phyloP scores from a whole-genome alignment of 2,113 vertebrate genomes.

The Gila orcuttii region DNA sequence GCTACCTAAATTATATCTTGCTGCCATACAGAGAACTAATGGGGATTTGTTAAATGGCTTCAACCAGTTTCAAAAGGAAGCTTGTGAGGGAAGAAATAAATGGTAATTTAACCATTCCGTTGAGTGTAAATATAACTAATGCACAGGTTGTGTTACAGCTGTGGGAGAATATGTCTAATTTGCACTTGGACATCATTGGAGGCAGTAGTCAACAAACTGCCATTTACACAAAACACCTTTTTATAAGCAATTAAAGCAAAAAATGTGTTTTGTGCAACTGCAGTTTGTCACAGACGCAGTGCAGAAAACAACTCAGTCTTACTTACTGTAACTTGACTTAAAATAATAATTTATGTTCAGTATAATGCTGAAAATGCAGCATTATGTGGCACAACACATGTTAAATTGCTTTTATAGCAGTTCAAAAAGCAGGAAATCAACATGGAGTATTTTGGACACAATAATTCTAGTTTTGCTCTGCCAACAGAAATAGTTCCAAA shows the following conservation, averaged over 20 bases:
- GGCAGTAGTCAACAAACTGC: not conserved
- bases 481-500: too few relatives aligned
- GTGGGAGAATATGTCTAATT: not conserved
- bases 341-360: not conserved
- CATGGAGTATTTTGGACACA: not conserved
- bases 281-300: not conserved
- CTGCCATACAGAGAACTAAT: constrained; percentile 66
- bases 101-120: constrained; percentile 50
- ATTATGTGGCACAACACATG: too few relatives aligned
- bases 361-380: not conserved
- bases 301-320: not conserved
- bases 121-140: constrained; percentile 39
- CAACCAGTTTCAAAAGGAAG: constrained; percentile 63
- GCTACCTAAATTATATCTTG: constrained; percentile 68
- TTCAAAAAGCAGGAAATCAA: not conserved
- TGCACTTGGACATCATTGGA: not conserved
- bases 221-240: not conserved
- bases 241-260: too few relatives aligned
- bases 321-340: not conserved
- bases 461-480: too few relatives aligned
- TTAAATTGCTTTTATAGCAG: not conserved
- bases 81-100: constrained; percentile 63
- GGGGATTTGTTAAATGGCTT: constrained; percentile 72
- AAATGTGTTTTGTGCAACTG: too few relatives aligned
- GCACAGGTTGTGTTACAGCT: not conserved